Conservation (phyloP, 2,797 vertebrate species). For the Onychomys arenicola region DNA sequence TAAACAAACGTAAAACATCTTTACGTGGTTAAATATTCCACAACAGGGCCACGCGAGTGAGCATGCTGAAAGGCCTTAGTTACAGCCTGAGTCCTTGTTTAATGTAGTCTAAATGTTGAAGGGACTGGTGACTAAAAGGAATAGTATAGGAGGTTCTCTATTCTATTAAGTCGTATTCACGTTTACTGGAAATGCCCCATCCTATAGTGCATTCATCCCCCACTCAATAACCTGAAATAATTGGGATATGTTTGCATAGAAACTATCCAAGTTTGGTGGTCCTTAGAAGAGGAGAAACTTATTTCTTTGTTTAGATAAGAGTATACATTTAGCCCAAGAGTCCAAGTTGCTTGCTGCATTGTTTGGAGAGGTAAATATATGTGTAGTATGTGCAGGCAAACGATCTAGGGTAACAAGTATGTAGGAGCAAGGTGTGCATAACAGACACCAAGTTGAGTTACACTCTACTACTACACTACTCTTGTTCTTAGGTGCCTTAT, state of each 20-base stretch:
- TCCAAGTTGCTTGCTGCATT: neutral
- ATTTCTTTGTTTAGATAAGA: neutral
- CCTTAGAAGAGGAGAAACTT: neutral
- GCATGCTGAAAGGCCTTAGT: neutral
- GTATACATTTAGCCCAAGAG: neutral
- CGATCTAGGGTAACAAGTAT: neutral
- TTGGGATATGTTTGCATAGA: neutral
- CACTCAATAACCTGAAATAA: neutral
- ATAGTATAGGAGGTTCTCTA: neutral
- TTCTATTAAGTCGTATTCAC: neutral
- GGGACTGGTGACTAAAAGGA: no score
- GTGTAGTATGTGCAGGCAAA: no score
- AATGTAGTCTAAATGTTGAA: neutral
- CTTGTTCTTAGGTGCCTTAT: no score
- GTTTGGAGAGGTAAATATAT: neutral
- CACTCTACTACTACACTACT: no score
- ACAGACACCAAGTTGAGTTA: neutral
- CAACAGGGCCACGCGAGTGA: neutral
- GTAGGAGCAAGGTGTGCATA: neutral
- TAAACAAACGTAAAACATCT: neutral
- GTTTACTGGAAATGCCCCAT: neutral
- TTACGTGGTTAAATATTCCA: neutral
- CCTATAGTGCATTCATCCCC: neutral
- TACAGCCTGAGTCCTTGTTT: neutral
- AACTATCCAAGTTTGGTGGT: neutral